phyloP scores from a whole-genome alignment of 2,888 invertebrate genomes.

The Agriopis leucophaearia region DNA sequence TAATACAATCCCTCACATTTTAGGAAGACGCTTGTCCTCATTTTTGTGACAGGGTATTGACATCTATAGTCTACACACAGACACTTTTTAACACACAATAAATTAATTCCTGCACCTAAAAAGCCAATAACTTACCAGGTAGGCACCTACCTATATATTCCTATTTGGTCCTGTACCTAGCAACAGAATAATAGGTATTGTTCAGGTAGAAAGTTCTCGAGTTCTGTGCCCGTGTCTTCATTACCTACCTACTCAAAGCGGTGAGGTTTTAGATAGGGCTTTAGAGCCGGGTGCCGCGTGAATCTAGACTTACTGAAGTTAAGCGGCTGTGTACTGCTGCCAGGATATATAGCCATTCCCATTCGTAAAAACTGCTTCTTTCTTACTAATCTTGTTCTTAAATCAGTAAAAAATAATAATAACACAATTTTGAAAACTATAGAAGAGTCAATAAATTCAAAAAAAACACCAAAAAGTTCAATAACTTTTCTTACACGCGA shows the following conservation, averaged over 20 bases:
- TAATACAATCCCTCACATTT: too few species aligned
- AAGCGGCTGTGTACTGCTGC: constrained; percentile 34
- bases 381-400: background rate
- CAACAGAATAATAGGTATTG: constrained; percentile 21
- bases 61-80: background rate
- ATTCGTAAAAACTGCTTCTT: background rate
- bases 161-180: background rate
- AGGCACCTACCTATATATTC: background rate
- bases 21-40: too few species aligned
- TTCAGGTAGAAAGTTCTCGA: constrained; percentile 38
- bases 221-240: constrained; percentile 51
- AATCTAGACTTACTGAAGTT: constrained; percentile 61
- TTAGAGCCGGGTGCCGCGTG: constrained; percentile 53
- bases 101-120: background rate
- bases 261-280: constrained; percentile 61
- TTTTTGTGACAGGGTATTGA: too few species aligned
- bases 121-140: background rate
- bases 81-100: background rate
- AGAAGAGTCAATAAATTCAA: too few species aligned
- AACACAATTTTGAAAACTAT: too few species aligned
- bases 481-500: too few species aligned
- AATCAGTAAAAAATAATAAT: too few species aligned
- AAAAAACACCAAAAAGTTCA: background rate
- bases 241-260: constrained; percentile 59
- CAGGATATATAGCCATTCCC: background rate